Conservation (phyloP, 2,888 invertebrate genomes). For the Drosophila austrosaltans region DNA sequence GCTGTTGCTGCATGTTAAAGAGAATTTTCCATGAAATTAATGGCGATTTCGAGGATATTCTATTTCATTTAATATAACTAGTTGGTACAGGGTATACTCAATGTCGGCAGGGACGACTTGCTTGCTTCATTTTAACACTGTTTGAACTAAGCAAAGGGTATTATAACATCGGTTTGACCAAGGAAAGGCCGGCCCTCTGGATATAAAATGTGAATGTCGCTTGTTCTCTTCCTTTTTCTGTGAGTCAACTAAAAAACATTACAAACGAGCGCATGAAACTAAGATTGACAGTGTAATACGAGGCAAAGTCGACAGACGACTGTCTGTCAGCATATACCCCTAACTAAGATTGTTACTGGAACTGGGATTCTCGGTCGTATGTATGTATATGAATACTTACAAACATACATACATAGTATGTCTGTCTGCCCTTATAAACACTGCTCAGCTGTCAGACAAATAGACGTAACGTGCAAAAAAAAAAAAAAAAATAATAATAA, state of each 20-base stretch:
- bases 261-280: conserved; percentile 48
- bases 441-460: conserved; percentile 57
- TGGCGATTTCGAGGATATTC: too few relatives aligned
- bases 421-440: conserved; percentile 50
- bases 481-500: conserved; percentile 22
- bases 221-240: conserved; percentile 9
- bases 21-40: too few relatives aligned
- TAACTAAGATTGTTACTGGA: conserved; percentile 12
- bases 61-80: too few relatives aligned
- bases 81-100: too few relatives aligned
- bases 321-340: conserved; percentile 24
- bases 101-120: too few relatives aligned
- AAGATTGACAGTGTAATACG: conserved; percentile 53
- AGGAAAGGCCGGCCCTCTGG: not conserved
- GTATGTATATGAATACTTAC: conserved; percentile 33
- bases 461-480: conserved; percentile 50
- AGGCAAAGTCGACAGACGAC: conserved; percentile 43
- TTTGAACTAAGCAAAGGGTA: not conserved
- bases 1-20: too few relatives aligned
- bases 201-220: conserved; percentile 25
- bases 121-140: too few relatives aligned
- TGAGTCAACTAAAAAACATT: conserved; percentile 36
- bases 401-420: not conserved
- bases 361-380: conserved; percentile 15
- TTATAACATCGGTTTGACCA: not conserved